A percentile compares a stretch with the other conserved stretches of the same genome.
Conservation (phyloP, 2,797 vertebrate genomes). For the Psittacula echo region DNA sequence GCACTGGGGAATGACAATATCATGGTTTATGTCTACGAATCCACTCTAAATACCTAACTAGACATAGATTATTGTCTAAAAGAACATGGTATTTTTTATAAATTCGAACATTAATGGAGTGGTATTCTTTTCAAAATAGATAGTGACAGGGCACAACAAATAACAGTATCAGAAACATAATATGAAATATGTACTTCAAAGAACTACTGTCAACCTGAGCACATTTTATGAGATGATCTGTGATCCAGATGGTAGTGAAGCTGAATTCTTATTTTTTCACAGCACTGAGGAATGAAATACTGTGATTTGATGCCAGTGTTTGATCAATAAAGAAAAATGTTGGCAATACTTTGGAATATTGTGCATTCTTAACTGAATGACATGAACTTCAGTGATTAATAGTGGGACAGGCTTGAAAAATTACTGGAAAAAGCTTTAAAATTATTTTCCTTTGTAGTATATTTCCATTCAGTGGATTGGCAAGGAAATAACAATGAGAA, state of each 20-base stretch:
- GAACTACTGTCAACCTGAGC: conserved; percentile 21
- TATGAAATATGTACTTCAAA: conserved; percentile 37
- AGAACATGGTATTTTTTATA: background rate
- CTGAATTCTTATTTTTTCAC: background rate
- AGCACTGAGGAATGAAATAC: conserved; percentile 6
- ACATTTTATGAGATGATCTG: conserved; percentile 55
- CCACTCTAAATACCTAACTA: background rate
- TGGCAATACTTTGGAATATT: conserved; percentile 43
- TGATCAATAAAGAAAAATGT: conserved; percentile 62
- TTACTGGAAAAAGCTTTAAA: conserved; percentile 47
- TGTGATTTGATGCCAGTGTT: conserved; percentile 1
- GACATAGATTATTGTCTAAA: background rate
- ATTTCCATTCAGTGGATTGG: conserved; percentile 63
- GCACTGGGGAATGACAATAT: background rate
- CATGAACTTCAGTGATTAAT: conserved; percentile 29
- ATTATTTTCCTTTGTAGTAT: conserved; percentile 46
- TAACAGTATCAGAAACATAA: conserved; percentile 1
- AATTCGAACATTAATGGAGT: background rate
- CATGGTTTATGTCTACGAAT: background rate
- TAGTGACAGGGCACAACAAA: background rate
- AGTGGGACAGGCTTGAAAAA: conserved; percentile 25
- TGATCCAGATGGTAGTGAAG: conserved; percentile 42
- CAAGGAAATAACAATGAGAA: conserved; percentile 51
- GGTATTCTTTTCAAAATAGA: background rate
- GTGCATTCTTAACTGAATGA: conserved; percentile 38